Conservation (phyloP, 2,113 vertebrate species). For the Ageneiosus marmoratus region DNA sequence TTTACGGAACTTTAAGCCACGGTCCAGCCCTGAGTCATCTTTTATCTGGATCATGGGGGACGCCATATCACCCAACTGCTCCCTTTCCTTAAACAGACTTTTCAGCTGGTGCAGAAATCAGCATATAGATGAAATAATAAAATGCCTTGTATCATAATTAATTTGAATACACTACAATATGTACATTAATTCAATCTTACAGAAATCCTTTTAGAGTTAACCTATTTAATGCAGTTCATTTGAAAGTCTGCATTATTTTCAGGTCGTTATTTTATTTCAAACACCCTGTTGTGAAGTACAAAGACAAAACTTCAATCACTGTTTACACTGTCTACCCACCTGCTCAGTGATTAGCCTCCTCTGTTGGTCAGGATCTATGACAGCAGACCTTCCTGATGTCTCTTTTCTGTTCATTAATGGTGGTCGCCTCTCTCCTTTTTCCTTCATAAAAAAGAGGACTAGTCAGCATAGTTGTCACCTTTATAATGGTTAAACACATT, state of each 20-base stretch:
- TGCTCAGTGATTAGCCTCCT: slow-evolving; percentile 75
- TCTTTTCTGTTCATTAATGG: slow-evolving; percentile 45
- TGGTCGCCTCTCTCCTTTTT: slow-evolving; percentile 48
- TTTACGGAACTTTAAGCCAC: slow-evolving; percentile 51
- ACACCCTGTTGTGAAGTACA: background rate
- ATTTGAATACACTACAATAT: background rate
- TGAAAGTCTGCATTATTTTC: background rate
- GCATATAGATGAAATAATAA: background rate
- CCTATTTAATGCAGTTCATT: background rate
- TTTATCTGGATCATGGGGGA: slow-evolving; percentile 48
- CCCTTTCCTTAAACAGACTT: slow-evolving; percentile 71
- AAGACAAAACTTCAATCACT: background rate
- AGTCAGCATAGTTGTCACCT: background rate
- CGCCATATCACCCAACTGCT: slow-evolving; percentile 50
- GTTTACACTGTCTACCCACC: slow-evolving; percentile 56
- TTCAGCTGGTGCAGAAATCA: slow-evolving; percentile 65
- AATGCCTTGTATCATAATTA: background rate
- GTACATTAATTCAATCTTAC: background rate
- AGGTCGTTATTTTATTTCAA: background rate
- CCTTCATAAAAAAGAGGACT: slow-evolving; percentile 47
- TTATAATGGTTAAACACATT: background rate
- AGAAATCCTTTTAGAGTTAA: background rate
- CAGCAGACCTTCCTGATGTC: slow-evolving; percentile 23
- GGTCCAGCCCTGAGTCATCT: slow-evolving; percentile 50
- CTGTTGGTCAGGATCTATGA: slow-evolving; percentile 62